Conservation (phyloP, 2,797 vertebrate genomes). For the Rhinatrema bivittatum region DNA sequence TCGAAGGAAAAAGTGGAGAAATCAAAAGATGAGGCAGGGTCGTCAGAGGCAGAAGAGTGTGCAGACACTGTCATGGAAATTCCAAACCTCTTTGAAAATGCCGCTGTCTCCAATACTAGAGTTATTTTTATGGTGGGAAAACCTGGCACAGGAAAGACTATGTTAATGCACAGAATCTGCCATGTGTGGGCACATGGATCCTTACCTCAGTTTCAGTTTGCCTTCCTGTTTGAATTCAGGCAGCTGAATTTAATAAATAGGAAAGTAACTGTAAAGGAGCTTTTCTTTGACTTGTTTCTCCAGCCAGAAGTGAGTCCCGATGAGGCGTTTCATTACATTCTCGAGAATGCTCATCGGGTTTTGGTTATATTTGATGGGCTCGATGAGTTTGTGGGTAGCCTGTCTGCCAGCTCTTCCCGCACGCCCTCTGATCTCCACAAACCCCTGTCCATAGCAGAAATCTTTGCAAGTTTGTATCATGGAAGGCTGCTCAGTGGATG, state of each 20-base stretch:
- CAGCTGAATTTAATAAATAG: slow-evolving; percentile 68
- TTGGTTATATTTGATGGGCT: slow-evolving; percentile 87
- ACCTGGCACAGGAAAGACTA: slow-evolving; percentile 80
- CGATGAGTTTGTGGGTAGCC: slow-evolving; percentile 64
- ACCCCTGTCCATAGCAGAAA: slow-evolving; percentile 40
- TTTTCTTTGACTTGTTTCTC: slow-evolving; percentile 71
- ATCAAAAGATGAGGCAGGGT: slow-evolving; percentile 8
- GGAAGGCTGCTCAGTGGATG: slow-evolving; percentile 71
- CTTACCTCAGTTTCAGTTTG: slow-evolving; percentile 57
- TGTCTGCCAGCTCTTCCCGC: background rate
- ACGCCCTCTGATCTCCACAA: slow-evolving; percentile 7
- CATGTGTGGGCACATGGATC: slow-evolving; percentile 68
- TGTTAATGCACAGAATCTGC: slow-evolving; percentile 64
- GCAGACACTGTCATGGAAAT: slow-evolving; percentile 48
- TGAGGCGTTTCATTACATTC: slow-evolving; percentile 58
- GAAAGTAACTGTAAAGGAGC: slow-evolving; percentile 63
- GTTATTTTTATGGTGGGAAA: slow-evolving; percentile 67
- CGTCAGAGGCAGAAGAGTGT: slow-evolving; percentile 36
- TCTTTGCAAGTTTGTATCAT: slow-evolving; percentile 66
- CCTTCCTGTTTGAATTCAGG: slow-evolving; percentile 81
- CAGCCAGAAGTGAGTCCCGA: slow-evolving; percentile 48
- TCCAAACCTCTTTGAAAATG: slow-evolving; percentile 56
- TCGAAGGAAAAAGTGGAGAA: slow-evolving; percentile 18
- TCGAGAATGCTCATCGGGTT: slow-evolving; percentile 54
- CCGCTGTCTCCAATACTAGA: slow-evolving; percentile 1